Conservation (phyloP, 2,888 invertebrate species). For the Vanessa cardui region DNA sequence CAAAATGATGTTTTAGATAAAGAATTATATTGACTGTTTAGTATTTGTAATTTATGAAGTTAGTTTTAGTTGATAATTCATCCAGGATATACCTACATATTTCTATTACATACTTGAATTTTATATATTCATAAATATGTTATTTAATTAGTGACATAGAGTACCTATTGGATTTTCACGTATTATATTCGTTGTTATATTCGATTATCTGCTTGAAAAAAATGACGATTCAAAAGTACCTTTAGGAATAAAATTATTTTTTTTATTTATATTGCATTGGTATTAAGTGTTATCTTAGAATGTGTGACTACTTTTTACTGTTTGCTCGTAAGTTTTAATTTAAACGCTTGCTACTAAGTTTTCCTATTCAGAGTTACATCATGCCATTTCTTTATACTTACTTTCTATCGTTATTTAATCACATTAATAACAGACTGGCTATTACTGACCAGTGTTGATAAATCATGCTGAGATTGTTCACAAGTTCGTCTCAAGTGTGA, state of each 20-base stretch:
- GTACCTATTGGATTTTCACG: background rate
- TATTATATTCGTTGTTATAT: background rate
- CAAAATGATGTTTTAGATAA: constrained; percentile 15
- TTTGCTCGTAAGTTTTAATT: constrained; percentile 48
- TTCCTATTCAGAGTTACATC: background rate
- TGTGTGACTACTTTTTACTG: constrained; percentile 70
- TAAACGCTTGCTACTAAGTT: background rate
- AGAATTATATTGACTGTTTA: background rate
- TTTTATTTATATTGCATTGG: constrained; percentile 8
- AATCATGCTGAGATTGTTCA: no score
- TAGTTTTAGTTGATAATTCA: background rate
- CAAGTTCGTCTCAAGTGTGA: no score
- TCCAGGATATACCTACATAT: no score
- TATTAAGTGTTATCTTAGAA: constrained; percentile 34
- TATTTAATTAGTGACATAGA: no score
- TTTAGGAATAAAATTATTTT: no score
- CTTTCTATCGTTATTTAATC: no score
- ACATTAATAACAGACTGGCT: no score
- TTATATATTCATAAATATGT: no score
- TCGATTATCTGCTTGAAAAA: background rate
- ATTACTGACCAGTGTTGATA: no score
- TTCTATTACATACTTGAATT: no score
- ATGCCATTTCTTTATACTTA: no score
- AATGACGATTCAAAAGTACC: no score
- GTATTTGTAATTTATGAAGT: constrained; percentile 10